Conservation (phyloP, 2,888 invertebrate species). For the Hyalella azteca region DNA sequence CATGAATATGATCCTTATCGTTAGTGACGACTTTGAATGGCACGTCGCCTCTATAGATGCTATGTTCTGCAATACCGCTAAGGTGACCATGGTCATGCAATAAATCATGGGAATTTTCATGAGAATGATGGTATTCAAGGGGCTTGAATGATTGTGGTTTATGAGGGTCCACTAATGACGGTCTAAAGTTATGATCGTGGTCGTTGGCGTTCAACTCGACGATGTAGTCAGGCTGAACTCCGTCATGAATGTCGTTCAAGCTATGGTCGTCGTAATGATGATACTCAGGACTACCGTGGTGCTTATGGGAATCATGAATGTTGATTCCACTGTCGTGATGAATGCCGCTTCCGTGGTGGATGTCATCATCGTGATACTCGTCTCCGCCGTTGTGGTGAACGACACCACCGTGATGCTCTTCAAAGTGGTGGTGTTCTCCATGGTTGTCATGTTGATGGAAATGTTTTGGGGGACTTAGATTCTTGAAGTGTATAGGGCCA, state of each 20-base stretch:
- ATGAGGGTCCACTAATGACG: neutral
- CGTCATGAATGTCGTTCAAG: neutral
- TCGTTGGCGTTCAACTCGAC: neutral
- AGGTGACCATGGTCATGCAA: constrained; percentile 14
- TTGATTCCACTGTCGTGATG: neutral
- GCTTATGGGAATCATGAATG: neutral
- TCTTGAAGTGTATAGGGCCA: neutral
- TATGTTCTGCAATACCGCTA: constrained; percentile 38
- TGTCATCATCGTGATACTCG: constrained; percentile 21
- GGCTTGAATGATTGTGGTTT: neutral
- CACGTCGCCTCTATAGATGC: constrained; percentile 47
- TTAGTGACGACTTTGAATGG: constrained; percentile 44
- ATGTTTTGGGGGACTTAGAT: neutral
- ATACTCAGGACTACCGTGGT: neutral
- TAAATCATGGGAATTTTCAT: neutral
- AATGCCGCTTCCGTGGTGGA: neutral
- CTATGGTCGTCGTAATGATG: constrained; percentile 7
- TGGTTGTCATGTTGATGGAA: neutral
- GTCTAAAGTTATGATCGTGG: neutral
- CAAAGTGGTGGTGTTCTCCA: neutral
- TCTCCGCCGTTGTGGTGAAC: neutral
- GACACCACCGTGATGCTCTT: constrained; percentile 1
- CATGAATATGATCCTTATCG: constrained; percentile 44
- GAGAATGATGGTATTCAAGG: neutral
- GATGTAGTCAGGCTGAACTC: neutral